Evolutionary conservation across 1,140 invertebrate species (phyloP), one percentile per base, ranked within the genome.

Genomic region (Pomacea maculata): DNA sequence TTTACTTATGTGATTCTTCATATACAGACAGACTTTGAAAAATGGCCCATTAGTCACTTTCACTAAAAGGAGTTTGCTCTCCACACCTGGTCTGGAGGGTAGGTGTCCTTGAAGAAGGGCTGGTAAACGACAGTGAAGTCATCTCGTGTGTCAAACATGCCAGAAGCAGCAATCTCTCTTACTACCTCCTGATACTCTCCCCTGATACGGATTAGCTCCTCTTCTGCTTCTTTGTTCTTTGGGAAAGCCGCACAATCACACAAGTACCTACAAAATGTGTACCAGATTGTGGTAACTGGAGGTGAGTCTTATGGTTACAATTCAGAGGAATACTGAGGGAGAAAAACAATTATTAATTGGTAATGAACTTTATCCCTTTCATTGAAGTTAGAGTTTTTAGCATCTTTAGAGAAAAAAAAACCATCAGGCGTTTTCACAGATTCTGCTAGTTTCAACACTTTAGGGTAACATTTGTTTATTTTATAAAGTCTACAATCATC

Each of bases 41-140:
- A 45, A 45, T 45, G 34, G 34, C 3, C 6, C 6, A 45, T 25
- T 25, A 45, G 34, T 45, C 34, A 45, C 34, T 45, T 45, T 45
- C 2, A 45, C 34, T 45, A 45, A 45, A 45, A 45, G 3, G 6
- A 45, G 14, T 21, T 54, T 29, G 34, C 34, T 9, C 19, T 45
- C 25, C 14, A 73, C 75, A 88, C 86, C 81, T 84, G 83, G 14
- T 72, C 74, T 29, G 89, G 89, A 19, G 87, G 81, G n/a, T 73
- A 65, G 54, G 88, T 90, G 34, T 89, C 82, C 70, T 81, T 83
- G 72, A 88, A 89, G 84, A 90, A 89, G 1, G 94, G 93, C 85
- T 95, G 94, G 9, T 91, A 84, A 10, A 95, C 92, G 0, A 95
- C 93, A 8, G 94, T 92, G 85, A 95, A 95, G 85, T 95, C 95